Base-by-base conservation (phyloP, 2,888 invertebrate species). In the Dorcus parallelipipedus region DNA sequence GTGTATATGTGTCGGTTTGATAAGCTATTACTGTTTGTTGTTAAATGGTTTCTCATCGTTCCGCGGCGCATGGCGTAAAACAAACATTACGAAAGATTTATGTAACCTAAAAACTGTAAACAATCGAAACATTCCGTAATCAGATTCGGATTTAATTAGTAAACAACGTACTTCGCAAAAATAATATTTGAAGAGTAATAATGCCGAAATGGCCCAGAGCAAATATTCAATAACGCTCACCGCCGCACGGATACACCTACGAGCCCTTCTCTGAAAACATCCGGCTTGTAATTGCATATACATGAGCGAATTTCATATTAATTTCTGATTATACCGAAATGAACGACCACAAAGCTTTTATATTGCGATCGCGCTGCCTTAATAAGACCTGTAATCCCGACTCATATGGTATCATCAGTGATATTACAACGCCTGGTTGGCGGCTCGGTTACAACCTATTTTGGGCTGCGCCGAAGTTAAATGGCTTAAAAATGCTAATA, bases 261-360 rank as follows among this genome's bases (percentile, higher is more conserved):
- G 50, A 48, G 38, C 38, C 10, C 23, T 33, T 49, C 8, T 52
- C 52, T 52, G 59, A 59, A 58, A 58, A 58, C 58, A 58, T 58
- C 55, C 59, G 59, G 59, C 52, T 67, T 68, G 72, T 77, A 78
- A 78, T 78, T 78, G 78, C 78, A 77, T 78, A 78, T 78, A 78
- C 78, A 78, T 78, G 78, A 79, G 77, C 76, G 78, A 75, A 76
- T 78, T 78, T 79, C 78, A 78, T 78, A 79, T 79, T 79, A 79
- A 79, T 79, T 79, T 78, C 78, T 79, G 79, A 78, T 79, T 78
- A 78, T 78, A 75, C 77, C 71, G 72, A 74, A 76, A 76, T 72
- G 77, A 75, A 75, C 77, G 75, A 72, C 76, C 78, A 78, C 78
- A 78, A 78, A 78, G 79, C 78, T 78, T 78, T 79, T 78, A 78